Base-by-base conservation (phyloP, 37 sponge, comb jelly and placozoan genomes). In the Beroe forskalii region DNA sequence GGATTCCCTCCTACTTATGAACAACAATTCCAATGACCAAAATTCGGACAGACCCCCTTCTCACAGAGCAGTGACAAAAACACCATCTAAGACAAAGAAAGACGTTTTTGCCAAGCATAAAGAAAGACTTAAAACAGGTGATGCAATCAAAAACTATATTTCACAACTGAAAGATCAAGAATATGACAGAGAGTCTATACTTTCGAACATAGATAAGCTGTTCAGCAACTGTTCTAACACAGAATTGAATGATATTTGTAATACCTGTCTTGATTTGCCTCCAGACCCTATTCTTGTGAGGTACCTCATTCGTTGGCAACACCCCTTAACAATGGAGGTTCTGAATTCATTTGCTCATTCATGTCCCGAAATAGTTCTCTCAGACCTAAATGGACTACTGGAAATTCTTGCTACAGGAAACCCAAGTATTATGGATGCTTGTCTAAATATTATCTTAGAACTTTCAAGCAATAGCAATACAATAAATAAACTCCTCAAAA, bases 101-200 rank as follows among this genome's bases (percentile, higher is more conserved):
- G 86, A 80, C 35, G 55, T 80, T 8, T 80, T 80, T 80, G 44
- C 86, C 1, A 41, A 25, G 35, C 35, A 44, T 80, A 80, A 80
- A 43, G 86, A 80, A 4, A 80, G 40, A 38, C 20, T 44, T n/a
- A 80, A 44, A 24, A 23, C 44, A 12, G 86, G 86, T 4, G 86
- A 25, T n/a, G 40, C 20, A 22, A 80, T 80, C 28, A 80, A 43
- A 25, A 37, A 80, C 19, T 25, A 38, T 22, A 80, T 42, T 6
- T 33, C 28, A 38, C 86, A 44, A 17, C 86, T 80, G 6, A 80
- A 80, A 27, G 30, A 80, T 48, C 40, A 22, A n/a, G 44, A 41
- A 28, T 17, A 38, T 41, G 40, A 80, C 17, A 41, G 86, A 80
- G 28, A 17, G 19, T 32, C 37, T n/a, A 30, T 80, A 38, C 55